Evolutionary conservation across 2,888 invertebrate species (phyloP).

Genomic region (Horisme vitalbata): DNA sequence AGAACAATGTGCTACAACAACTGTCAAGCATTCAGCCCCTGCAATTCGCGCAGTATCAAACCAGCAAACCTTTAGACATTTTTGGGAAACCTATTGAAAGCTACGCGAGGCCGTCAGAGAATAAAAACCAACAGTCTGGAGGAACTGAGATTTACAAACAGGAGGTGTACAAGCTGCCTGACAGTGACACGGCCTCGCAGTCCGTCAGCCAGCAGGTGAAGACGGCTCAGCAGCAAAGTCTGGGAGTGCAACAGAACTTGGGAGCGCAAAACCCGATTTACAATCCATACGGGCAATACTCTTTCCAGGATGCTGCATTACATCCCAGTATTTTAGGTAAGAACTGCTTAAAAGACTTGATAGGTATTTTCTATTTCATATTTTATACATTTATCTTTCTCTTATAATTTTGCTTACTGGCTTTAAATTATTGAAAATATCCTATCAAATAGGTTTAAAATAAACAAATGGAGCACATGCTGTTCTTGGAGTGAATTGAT

Average conservation of each 20-base stretch:
- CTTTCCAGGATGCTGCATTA: conserved; percentile 63
- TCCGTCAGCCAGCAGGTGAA: conserved; percentile 66
- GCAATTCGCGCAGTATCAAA: conserved; percentile 66
- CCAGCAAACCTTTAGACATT: conserved; percentile 59
- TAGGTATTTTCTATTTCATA: too few relatives aligned
- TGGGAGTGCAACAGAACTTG: conserved; percentile 50
- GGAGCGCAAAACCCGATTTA: conserved; percentile 46
- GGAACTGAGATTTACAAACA: conserved; percentile 67
- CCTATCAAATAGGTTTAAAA: too few relatives aligned
- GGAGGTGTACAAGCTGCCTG: conserved; percentile 68
- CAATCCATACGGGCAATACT: conserved; percentile 61
- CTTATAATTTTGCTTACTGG: too few relatives aligned
- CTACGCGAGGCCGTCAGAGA: conserved; percentile 57
- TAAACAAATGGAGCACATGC: too few relatives aligned
- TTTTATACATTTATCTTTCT: too few relatives aligned
- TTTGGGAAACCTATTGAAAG: conserved; percentile 64
- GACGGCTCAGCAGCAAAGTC: conserved; percentile 67
- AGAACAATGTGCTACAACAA: conserved; percentile 65
- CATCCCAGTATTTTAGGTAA: conserved; percentile 73
- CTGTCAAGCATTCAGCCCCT: conserved; percentile 66
- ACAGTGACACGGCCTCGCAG: conserved; percentile 66
- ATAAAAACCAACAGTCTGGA: conserved; percentile 43
- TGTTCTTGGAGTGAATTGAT: too few relatives aligned
- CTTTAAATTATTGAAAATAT: too few relatives aligned
- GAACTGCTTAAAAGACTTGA: conserved; percentile 12